Evolutionary conservation across 2,113 vertebrate genomes (phyloP).

Genomic region (Phyllostomus discolor): DNA sequence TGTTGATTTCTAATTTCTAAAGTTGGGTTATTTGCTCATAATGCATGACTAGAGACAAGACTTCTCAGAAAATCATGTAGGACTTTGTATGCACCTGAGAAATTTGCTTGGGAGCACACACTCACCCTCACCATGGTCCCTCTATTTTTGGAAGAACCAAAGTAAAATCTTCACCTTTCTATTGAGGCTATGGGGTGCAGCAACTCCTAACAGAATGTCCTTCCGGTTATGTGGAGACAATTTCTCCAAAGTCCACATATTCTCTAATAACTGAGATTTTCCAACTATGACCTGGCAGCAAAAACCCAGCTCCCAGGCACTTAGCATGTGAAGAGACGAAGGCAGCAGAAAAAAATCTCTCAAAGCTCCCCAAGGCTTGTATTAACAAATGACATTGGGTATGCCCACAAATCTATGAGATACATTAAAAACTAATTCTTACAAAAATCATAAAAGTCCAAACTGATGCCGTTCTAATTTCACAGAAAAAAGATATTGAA

Average conservation of each 20-base stretch:
- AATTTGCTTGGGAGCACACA: neutral
- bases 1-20: neutral
- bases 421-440: neutral
- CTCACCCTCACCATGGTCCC: accelerated
- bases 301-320: neutral
- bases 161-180: neutral
- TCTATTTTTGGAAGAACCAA: neutral
- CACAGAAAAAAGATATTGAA: neutral
- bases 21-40: neutral
- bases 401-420: neutral
- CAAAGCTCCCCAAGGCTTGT: neutral
- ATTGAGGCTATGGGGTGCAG: neutral
- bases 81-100: neutral
- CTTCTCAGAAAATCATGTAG: neutral
- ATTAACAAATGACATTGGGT: neutral
- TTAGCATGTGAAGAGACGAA: neutral
- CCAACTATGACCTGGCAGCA: neutral
- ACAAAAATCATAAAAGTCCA: neutral
- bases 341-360: neutral
- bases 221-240: neutral
- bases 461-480: neutral
- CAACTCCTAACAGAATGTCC: neutral
- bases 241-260: neutral
- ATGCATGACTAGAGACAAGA: neutral
- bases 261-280: neutral